Percentiles rank a stretch among this genome's conserved stretches.
Evolutionary conservation across 1,140 invertebrate genomes (phyloP).

Genomic region (Yoshiicerus persimilis): DNA sequence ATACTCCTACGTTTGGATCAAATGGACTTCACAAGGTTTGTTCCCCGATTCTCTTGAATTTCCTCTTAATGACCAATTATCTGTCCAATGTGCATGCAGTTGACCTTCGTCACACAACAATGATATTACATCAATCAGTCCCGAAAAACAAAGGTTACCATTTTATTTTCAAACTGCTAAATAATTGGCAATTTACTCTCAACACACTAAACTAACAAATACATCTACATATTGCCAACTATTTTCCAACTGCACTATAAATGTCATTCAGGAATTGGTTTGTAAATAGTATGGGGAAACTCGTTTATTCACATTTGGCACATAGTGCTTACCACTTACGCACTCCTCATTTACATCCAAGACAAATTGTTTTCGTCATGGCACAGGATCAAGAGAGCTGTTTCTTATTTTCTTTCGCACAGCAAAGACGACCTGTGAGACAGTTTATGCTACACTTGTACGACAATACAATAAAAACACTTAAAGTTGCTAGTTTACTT

Average conservation of each 20-base stretch:
- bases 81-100: background rate
- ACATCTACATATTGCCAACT: background rate
- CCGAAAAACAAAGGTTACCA: background rate
- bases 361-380: background rate
- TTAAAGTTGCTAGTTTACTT: background rate
- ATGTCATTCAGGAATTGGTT: background rate
- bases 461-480: background rate
- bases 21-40: slow-evolving; percentile 47
- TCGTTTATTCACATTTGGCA: slow-evolving; percentile 3
- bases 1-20: slow-evolving; percentile 28
- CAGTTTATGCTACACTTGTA: background rate
- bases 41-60: background rate
- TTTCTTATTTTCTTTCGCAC: background rate
- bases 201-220: background rate
- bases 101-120: background rate
- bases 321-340: background rate
- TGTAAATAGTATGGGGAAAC: background rate
- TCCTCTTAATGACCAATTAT: background rate
- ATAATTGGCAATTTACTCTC: background rate
- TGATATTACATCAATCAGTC: background rate
- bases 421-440: background rate
- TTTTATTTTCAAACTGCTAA: background rate
- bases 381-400: background rate
- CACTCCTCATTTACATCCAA: slow-evolving; percentile 5
- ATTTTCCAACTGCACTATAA: background rate